phyloP scores from a whole-genome alignment of 2,888 invertebrate species.

The Hipparchia sbordonii region DNA sequence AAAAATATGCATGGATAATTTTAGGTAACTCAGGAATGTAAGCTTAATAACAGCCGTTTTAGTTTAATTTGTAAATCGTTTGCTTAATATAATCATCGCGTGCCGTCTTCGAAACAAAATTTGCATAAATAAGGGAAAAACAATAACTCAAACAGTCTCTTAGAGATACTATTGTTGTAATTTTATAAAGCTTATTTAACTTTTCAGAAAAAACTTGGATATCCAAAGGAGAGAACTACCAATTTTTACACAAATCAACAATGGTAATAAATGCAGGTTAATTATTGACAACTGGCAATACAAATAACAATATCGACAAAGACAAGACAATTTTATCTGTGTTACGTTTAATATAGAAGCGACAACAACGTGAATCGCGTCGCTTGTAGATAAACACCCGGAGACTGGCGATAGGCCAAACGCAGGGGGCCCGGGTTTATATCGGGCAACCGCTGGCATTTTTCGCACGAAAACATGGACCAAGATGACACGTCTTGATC shows the following conservation, averaged over 20 bases:
- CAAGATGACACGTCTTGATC: slow-evolving; percentile 36
- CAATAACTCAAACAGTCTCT: too few relatives aligned
- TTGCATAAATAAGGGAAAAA: too few relatives aligned
- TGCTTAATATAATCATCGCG: too few relatives aligned
- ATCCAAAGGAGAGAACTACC: too few relatives aligned
- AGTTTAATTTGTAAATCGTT: too few relatives aligned
- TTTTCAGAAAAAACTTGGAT: too few relatives aligned
- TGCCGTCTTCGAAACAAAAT: too few relatives aligned
- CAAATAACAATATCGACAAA: slow-evolving; percentile 13
- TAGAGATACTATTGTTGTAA: too few relatives aligned
- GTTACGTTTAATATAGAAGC: slow-evolving; percentile 23
- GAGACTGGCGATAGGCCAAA: slow-evolving; percentile 67
- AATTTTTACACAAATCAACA: neutral
- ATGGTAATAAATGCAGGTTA: neutral
- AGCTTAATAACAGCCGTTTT: too few relatives aligned
- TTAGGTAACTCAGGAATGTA: too few relatives aligned
- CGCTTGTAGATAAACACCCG: slow-evolving; percentile 37
- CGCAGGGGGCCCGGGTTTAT: slow-evolving; percentile 46
- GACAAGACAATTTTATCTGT: neutral
- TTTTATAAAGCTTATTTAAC: too few relatives aligned
- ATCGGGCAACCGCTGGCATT: slow-evolving; percentile 39
- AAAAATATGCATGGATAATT: neutral
- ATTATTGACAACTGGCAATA: neutral
- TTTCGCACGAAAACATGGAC: slow-evolving; percentile 45
- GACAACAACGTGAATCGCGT: slow-evolving; percentile 16